A percentile compares a stretch with the other conserved stretches of the same genome.
These are phyloP conservation scores for Hippoglossus stenolepis DNA, from an alignment of 2,113 vertebrate genomes.

Conservation along the genomic window DNA sequence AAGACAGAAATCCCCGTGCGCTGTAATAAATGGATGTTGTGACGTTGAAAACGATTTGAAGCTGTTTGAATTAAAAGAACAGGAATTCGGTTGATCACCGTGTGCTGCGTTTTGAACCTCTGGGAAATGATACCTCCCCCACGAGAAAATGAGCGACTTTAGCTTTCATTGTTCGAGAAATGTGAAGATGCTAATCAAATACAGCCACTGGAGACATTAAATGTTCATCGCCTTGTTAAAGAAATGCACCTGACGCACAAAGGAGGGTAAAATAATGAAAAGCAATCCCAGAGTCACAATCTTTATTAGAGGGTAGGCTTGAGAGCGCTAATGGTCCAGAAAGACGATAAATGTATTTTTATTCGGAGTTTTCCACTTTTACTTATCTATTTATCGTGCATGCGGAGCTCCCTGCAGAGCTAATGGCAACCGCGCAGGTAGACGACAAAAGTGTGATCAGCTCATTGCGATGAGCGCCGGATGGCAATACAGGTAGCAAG, in stretches of 20 bases:
- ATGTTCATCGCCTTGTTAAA: conserved; percentile 37
- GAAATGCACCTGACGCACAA: conserved; percentile 15
- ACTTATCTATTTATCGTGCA: conserved; percentile 50
- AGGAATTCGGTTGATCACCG: conserved; percentile 43
- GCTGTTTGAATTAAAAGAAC: conserved; percentile 54
- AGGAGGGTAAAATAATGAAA: conserved; percentile 27
- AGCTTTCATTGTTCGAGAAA: conserved; percentile 47
- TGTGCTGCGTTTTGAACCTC: conserved; percentile 46
- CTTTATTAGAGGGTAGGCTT: conserved; percentile 41
- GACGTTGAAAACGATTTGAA: not conserved
- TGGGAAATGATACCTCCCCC: conserved; percentile 34
- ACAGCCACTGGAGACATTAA: conserved; percentile 29
- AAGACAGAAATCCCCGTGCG: not conserved
- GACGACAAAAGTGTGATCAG: conserved; percentile 41
- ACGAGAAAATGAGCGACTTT: conserved; percentile 25
- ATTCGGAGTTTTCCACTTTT: conserved; percentile 28
- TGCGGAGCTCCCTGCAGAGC: conserved; percentile 48
- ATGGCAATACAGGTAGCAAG: conserved; percentile 4
- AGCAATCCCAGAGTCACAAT: conserved; percentile 12
- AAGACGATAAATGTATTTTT: conserved; percentile 43
- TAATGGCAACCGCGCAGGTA: conserved; percentile 47
- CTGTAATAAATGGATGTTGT: conserved; percentile 36
- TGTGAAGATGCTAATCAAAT: conserved; percentile 36
- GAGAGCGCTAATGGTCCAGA: conserved; percentile 47
- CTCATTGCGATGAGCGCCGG: conserved; percentile 42